Conservation (phyloP, 2,113 vertebrate species). For the Varanus komodoensis region DNA sequence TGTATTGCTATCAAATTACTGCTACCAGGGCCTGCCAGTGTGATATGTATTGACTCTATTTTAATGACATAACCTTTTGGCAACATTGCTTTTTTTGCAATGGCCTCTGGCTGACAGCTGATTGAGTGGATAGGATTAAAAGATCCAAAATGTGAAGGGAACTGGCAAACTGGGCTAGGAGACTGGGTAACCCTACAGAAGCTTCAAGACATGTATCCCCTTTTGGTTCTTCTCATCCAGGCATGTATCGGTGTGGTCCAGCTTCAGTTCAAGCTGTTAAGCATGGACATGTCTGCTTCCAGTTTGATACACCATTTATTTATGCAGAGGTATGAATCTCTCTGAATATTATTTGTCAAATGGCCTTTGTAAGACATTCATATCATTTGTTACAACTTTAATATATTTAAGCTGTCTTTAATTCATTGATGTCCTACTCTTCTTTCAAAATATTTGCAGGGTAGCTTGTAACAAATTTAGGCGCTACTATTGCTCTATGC, state of each 20-base stretch:
- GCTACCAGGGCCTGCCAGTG: not conserved
- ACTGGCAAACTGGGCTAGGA: not conserved
- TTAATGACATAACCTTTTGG: constrained; percentile 3
- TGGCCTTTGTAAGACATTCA: not conserved
- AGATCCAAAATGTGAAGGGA: not conserved
- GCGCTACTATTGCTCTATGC: not conserved
- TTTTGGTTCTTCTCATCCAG: constrained; percentile 67
- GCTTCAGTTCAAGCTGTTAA: constrained; percentile 94
- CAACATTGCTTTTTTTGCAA: not conserved
- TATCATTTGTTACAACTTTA: too few species aligned
- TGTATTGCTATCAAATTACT: not conserved
- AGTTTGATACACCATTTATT: constrained; percentile 91
- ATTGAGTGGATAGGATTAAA: not conserved
- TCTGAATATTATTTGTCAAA: not conserved
- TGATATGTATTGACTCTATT: not conserved
- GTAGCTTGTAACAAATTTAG: not conserved
- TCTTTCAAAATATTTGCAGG: not conserved
- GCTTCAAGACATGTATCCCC: not conserved
- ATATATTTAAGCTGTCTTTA: not conserved
- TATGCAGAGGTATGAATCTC: constrained; percentile 88
- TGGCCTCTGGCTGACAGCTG: not conserved
- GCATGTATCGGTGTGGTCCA: constrained; percentile 95
- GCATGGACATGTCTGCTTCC: constrained; percentile 91
- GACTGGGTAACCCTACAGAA: not conserved
- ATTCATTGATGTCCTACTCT: not conserved